Evolutionary conservation across 2,113 vertebrate genomes (phyloP).

Genomic region (Anoplopoma fimbria): DNA sequence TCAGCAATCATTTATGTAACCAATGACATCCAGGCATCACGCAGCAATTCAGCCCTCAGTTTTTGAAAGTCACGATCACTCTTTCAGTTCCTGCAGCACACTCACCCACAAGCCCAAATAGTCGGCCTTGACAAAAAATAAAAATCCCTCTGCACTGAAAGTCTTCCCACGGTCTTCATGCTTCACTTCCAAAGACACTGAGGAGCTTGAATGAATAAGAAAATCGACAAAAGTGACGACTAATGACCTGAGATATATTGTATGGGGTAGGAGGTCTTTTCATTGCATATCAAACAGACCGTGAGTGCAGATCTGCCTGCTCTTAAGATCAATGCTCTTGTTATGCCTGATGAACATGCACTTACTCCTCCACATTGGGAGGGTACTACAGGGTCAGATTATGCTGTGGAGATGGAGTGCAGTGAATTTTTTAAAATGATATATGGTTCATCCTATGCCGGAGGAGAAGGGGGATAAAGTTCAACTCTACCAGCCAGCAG

Average conservation of each 20-base stretch:
- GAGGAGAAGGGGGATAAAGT: background rate
- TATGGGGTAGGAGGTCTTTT: slow-evolving; percentile 33
- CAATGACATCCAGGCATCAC: slow-evolving; percentile 10
- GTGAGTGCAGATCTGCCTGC: background rate
- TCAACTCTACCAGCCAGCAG: background rate
- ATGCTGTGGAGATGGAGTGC: slow-evolving; percentile 13
- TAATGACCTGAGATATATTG: slow-evolving; percentile 44
- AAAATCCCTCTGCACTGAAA: background rate
- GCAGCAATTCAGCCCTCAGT: slow-evolving; percentile 14
- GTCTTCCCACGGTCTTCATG: slow-evolving; percentile 53
- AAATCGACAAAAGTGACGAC: slow-evolving; percentile 43
- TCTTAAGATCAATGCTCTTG: slow-evolving; percentile 22
- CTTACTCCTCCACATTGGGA: slow-evolving; percentile 11
- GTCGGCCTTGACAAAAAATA: background rate
- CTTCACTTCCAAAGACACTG: slow-evolving; percentile 17
- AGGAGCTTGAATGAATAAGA: slow-evolving; percentile 42
- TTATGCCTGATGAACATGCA: slow-evolving; percentile 35
- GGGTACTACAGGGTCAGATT: slow-evolving; percentile 2
- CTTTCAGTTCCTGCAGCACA: slow-evolving; percentile 15
- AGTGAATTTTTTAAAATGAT: slow-evolving; percentile 22
- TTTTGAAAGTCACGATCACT: slow-evolving; percentile 31
- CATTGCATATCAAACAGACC: slow-evolving; percentile 47
- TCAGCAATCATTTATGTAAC: slow-evolving; percentile 16
- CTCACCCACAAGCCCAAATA: slow-evolving; percentile 36
- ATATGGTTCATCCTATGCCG: slow-evolving; percentile 9